A percentile compares a stretch with the other conserved stretches of the same genome.
Conservation (phyloP, 2,888 invertebrate species). For the Epinotia ramella region DNA sequence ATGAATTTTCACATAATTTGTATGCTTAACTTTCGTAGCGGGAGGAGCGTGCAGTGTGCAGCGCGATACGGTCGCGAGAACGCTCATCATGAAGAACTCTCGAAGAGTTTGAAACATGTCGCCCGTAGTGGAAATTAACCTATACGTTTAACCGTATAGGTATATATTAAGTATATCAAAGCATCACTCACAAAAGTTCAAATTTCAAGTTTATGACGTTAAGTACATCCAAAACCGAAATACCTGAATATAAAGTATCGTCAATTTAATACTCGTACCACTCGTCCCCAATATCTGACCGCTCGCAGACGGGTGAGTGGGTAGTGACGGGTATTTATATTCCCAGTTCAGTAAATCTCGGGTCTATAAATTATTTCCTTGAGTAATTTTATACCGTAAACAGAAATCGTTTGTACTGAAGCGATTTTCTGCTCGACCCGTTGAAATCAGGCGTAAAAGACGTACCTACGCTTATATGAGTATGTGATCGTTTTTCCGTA, state of each 20-base stretch:
- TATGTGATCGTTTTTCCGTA: no score
- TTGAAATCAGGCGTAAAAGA: not conserved
- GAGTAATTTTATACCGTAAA: conserved; percentile 7
- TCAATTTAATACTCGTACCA: not conserved
- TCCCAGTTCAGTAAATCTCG: conserved; percentile 10
- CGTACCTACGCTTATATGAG: no score
- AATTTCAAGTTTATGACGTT: not conserved
- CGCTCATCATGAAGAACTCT: no score
- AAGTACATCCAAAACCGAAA: not conserved
- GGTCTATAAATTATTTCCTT: conserved; percentile 9
- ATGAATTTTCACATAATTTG: no score
- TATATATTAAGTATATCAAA: no score
- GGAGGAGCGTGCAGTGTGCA: no score
- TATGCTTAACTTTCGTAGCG: no score
- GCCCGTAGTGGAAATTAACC: no score
- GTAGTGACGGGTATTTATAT: conserved; percentile 5
- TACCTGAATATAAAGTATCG: not conserved
- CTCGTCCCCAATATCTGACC: conserved; percentile 2
- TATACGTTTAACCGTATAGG: no score
- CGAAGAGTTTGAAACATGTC: no score
- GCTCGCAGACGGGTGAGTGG: conserved; percentile 12
- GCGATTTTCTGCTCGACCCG: conserved; percentile 9
- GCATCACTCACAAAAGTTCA: no score
- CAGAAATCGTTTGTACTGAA: conserved; percentile 11
- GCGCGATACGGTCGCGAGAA: no score